phyloP scores from a whole-genome alignment of 2,888 invertebrate species.

The Halictus quadricinctus region DNA sequence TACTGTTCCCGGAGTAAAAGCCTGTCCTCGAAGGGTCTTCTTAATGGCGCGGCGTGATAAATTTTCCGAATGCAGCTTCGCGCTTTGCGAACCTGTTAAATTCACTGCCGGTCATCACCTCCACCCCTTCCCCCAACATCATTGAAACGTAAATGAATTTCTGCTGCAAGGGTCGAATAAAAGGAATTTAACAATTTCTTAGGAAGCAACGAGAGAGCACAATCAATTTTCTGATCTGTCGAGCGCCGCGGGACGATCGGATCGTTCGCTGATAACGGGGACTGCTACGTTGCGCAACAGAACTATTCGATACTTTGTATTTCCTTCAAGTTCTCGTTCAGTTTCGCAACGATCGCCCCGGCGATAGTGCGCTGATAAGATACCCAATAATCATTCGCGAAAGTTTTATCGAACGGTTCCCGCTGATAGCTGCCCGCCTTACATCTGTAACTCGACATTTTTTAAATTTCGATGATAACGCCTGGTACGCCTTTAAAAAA shows the following conservation, averaged over 20 bases:
- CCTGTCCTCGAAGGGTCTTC: slow-evolving; percentile 5
- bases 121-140: background rate
- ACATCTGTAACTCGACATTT: background rate
- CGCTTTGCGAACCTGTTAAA: slow-evolving; percentile 15
- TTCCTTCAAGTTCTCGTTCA: slow-evolving; percentile 12
- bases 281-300: background rate
- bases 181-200: slow-evolving; percentile 42
- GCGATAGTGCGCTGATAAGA: background rate
- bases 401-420: background rate
- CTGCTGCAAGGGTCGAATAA: slow-evolving; percentile 1
- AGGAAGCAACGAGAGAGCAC: background rate
- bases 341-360: background rate
- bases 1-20: background rate
- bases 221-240: slow-evolving; percentile 29
- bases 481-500: background rate
- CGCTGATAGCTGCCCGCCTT: background rate
- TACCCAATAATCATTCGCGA: slow-evolving; percentile 1
- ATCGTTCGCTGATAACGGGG: background rate
- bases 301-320: slow-evolving; percentile 3
- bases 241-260: slow-evolving; percentile 8
- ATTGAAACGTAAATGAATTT: slow-evolving; percentile 26
- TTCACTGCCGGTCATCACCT: background rate
- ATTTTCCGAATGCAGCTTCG: slow-evolving; percentile 19
- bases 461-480: background rate
- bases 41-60: slow-evolving; percentile 39